phyloP scores from a whole-genome alignment of 2,797 vertebrate species.

The Oceanodroma leucorhoa region DNA sequence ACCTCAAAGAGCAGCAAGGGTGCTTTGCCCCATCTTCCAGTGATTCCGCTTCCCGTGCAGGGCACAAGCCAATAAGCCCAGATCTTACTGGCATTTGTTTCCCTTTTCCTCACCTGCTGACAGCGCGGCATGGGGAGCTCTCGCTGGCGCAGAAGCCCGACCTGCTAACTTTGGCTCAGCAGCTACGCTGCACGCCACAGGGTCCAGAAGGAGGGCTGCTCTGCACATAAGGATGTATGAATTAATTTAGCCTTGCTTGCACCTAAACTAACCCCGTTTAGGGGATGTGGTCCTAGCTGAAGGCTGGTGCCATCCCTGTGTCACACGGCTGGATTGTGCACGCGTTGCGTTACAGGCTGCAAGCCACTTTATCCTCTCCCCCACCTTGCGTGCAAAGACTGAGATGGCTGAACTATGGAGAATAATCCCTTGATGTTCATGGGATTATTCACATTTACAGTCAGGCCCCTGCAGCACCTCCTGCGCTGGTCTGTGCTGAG shows the following conservation, averaged over 20 bases:
- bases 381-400: constrained; percentile 1
- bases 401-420: not conserved
- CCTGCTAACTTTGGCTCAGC: not conserved
- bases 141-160: not conserved
- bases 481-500: not conserved
- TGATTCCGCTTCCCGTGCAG: not conserved
- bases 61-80: not conserved
- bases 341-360: not conserved
- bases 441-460: constrained; percentile 31
- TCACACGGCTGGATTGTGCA: rapidly evolving
- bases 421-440: constrained; percentile 27
- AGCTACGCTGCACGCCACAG: not conserved
- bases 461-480: constrained; percentile 9
- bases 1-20: not conserved
- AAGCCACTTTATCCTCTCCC: not conserved
- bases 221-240: not conserved
- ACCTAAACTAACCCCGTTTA: rapidly evolving
- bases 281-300: rapidly evolving
- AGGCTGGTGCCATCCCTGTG: not conserved
- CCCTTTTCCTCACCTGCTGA: not conserved
- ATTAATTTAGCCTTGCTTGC: not conserved
- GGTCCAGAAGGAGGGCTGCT: not conserved
- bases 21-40: not conserved
- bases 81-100: not conserved
- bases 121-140: rapidly evolving